Percentiles rank a stretch among this genome's conserved stretches.
Evolutionary conservation across 2,797 vertebrate genomes (phyloP).

Genomic region (Sus cebifrons): DNA sequence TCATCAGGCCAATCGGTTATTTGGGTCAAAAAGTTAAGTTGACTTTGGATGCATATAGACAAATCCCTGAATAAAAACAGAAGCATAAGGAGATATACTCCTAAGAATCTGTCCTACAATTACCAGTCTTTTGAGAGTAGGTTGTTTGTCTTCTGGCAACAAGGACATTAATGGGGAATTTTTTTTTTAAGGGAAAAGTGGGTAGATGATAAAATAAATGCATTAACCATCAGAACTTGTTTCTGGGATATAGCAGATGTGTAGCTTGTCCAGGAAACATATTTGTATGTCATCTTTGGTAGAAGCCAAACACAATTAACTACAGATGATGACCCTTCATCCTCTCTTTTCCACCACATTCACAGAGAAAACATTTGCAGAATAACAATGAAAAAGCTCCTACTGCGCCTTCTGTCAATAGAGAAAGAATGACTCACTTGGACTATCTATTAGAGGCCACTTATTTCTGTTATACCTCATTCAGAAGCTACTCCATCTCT

Average conservation of each 20-base stretch:
- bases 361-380: constrained; percentile 23
- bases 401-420: neutral
- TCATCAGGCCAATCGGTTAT: constrained; percentile 81
- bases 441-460: neutral
- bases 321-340: neutral
- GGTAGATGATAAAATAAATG: constrained; percentile 32
- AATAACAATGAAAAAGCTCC: constrained; percentile 18
- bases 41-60: constrained; percentile 51
- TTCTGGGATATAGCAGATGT: constrained; percentile 4
- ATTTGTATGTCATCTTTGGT: constrained; percentile 10
- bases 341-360: neutral
- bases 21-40: constrained; percentile 82
- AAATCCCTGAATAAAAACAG: constrained; percentile 59
- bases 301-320: constrained; percentile 32
- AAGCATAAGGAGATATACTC: neutral
- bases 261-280: constrained; percentile 42
- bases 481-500: constrained; percentile 7
- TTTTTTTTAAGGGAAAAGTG: constrained; percentile 39
- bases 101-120: constrained; percentile 4
- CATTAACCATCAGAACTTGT: constrained; percentile 10
- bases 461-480: constrained; percentile 12
- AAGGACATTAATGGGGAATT: neutral
- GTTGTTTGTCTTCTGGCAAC: constrained; percentile 7
- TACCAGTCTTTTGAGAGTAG: neutral
- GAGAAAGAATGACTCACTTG: neutral